Evolutionary conservation across 2,888 invertebrate genomes (phyloP).

Genomic region (Diloba caeruleocephala): DNA sequence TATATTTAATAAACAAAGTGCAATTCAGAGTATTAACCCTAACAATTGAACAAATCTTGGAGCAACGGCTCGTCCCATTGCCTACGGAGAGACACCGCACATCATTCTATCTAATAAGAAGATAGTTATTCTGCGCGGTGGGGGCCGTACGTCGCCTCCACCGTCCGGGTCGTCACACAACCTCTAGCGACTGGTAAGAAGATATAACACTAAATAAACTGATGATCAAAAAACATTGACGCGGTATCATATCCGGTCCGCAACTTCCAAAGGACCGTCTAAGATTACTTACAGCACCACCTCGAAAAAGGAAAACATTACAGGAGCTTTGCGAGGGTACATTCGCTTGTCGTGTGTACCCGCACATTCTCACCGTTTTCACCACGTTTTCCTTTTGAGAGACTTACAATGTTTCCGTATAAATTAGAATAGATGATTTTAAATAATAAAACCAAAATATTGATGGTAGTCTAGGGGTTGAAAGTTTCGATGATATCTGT

Average conservation of each 20-base stretch:
- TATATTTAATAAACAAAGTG: conserved; percentile 90
- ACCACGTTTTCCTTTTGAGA: conserved; percentile 80
- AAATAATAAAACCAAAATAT: conserved; percentile 46
- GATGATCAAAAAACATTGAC: conserved; percentile 74
- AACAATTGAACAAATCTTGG: conserved; percentile 87
- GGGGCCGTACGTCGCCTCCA: conserved; percentile 65
- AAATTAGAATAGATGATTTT: conserved; percentile 55
- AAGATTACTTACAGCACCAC: conserved; percentile 67
- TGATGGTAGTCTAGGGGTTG: conserved; percentile 33
- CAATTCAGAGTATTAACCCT: conserved; percentile 88
- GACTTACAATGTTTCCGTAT: conserved; percentile 77
- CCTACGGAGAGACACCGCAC: conserved; percentile 72
- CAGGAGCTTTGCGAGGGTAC: conserved; percentile 80
- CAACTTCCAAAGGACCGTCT: conserved; percentile 86
- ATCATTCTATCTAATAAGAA: conserved; percentile 59
- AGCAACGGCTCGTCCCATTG: conserved; percentile 77
- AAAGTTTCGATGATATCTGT: conserved; percentile 51
- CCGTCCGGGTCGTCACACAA: conserved; percentile 75
- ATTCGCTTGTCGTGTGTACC: conserved; percentile 73
- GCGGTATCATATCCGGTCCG: conserved; percentile 77
- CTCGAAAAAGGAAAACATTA: conserved; percentile 81
- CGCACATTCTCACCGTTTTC: conserved; percentile 72
- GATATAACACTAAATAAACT: conserved; percentile 76
- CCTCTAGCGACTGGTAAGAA: conserved; percentile 75
- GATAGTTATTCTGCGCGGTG: conserved; percentile 51